phyloP scores from a whole-genome alignment of 1,140 invertebrate genomes.

The Eriosoma lanigerum region DNA sequence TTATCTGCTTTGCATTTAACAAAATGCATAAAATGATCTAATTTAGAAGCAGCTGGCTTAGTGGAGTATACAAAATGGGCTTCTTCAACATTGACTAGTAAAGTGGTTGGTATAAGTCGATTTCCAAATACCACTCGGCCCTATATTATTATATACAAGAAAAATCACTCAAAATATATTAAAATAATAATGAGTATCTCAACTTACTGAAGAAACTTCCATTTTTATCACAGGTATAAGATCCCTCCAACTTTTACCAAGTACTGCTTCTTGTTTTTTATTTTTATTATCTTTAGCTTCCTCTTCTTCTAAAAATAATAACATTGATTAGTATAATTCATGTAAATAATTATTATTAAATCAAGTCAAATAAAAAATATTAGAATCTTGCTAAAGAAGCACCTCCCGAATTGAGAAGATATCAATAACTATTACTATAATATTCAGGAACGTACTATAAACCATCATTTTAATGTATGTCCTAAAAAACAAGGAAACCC shows the following conservation, averaged over 20 bases:
- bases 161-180: background rate
- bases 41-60: conserved; percentile 85
- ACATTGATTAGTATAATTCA: background rate
- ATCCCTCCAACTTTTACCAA: conserved; percentile 87
- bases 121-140: conserved; percentile 97
- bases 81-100: conserved; percentile 92
- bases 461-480: too few species aligned
- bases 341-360: background rate
- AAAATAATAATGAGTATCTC: background rate
- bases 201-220: conserved; percentile 78
- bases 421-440: too few species aligned
- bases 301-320: conserved; percentile 49
- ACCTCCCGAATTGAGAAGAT: too few species aligned
- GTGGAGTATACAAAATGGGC: conserved; percentile 94
- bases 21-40: conserved; percentile 96
- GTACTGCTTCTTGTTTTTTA: conserved; percentile 54
- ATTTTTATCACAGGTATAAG: conserved; percentile 96
- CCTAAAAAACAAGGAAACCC: too few species aligned
- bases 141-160: conserved; percentile 58
- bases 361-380: too few species aligned
- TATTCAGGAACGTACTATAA: too few species aligned
- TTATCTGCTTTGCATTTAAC: conserved; percentile 94
- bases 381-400: too few species aligned
- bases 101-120: conserved; percentile 86
- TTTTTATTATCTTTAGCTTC: conserved; percentile 37